Conservation (phyloP, 1,140 invertebrate species). For the Semibalanus balanoides region DNA sequence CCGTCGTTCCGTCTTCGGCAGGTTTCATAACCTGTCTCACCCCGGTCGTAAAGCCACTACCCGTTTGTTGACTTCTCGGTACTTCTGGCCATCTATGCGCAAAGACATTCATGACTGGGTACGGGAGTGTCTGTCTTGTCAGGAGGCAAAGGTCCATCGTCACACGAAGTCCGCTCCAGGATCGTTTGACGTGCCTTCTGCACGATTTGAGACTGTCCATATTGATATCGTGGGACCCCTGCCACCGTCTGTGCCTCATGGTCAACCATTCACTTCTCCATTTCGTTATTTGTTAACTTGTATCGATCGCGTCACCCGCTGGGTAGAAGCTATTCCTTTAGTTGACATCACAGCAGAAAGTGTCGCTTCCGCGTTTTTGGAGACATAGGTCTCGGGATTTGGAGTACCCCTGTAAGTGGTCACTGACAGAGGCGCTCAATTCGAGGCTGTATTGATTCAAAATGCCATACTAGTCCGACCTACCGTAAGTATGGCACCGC, state of each 20-base stretch:
- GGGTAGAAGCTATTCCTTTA: conserved; percentile 13
- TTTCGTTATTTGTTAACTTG: conserved; percentile 15
- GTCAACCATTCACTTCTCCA: background rate
- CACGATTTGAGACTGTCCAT: conserved; percentile 14
- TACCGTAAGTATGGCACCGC: too few relatives aligned
- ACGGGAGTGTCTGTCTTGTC: background rate
- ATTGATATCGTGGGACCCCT: conserved; percentile 16
- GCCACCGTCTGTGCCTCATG: conserved; percentile 5
- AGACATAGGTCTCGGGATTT: conserved; percentile 14
- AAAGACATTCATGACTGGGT: background rate
- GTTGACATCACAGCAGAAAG: conserved; percentile 6
- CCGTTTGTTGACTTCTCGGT: conserved; percentile 6
- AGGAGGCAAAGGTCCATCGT: background rate
- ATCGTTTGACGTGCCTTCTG: background rate
- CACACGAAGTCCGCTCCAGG: background rate
- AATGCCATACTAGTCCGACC: too few relatives aligned
- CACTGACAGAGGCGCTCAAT: conserved; percentile 10
- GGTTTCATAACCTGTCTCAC: conserved; percentile 10
- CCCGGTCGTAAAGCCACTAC: conserved; percentile 8
- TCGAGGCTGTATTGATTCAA: conserved; percentile 7
- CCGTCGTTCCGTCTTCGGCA: background rate
- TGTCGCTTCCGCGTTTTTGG: conserved; percentile 11
- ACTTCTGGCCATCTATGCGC: conserved; percentile 11
- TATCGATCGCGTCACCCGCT: conserved; percentile 14
- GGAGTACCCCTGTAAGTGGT: conserved; percentile 13